Conservation (phyloP, 2,888 invertebrate species). For the Platynereis dumerilii region DNA sequence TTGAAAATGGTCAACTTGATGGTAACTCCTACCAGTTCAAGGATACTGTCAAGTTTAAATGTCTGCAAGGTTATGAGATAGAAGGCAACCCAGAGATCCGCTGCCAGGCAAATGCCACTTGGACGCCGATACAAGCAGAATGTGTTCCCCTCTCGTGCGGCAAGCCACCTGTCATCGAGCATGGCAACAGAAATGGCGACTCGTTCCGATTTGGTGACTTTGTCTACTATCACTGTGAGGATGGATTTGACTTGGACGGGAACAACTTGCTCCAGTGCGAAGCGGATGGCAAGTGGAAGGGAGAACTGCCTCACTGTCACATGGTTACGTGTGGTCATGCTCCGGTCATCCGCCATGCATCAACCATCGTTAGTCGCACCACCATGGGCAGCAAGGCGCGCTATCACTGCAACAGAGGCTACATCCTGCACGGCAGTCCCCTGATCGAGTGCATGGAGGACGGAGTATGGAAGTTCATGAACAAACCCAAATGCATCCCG, state of each 20-base stretch:
- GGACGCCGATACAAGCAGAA: slow-evolving; percentile 22
- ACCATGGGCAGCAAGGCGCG: slow-evolving; percentile 31
- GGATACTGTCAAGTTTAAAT: slow-evolving; percentile 24
- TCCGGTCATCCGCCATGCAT: slow-evolving; percentile 33
- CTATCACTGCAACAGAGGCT: slow-evolving; percentile 40
- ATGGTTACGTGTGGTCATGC: slow-evolving; percentile 24
- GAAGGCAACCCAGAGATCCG: slow-evolving; percentile 19
- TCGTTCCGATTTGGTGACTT: slow-evolving; percentile 18
- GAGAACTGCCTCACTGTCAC: slow-evolving; percentile 24
- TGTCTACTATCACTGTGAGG: slow-evolving; percentile 30
- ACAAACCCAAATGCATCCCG: slow-evolving; percentile 37
- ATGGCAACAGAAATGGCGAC: slow-evolving; percentile 17
- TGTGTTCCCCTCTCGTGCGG: slow-evolving; percentile 18
- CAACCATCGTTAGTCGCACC: slow-evolving; percentile 27
- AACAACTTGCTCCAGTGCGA: slow-evolving; percentile 37
- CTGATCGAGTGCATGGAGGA: slow-evolving; percentile 32
- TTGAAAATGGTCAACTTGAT: slow-evolving; percentile 39
- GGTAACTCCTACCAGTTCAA: slow-evolving; percentile 17
- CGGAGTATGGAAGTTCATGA: slow-evolving; percentile 31
- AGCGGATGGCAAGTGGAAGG: slow-evolving; percentile 57
- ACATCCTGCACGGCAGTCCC: slow-evolving; percentile 45
- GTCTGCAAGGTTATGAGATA: slow-evolving; percentile 27
- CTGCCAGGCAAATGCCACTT: slow-evolving; percentile 32
- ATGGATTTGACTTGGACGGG: slow-evolving; percentile 28
- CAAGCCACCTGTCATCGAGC: slow-evolving; percentile 25